Evolutionary conservation across 2,113 vertebrate species (phyloP).

Genomic region (Vidua chalybeata): DNA sequence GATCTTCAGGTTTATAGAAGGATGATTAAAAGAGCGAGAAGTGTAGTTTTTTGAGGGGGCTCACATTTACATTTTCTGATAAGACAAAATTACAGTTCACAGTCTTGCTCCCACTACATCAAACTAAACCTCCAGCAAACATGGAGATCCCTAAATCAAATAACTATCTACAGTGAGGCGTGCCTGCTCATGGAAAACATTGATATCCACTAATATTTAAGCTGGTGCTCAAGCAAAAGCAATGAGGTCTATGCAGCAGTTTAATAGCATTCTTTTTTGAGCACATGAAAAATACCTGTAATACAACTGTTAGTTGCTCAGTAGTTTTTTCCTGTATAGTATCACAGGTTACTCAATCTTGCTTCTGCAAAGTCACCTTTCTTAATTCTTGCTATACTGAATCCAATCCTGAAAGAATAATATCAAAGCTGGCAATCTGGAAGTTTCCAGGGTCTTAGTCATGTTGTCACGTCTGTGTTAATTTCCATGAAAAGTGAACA

Average conservation of each 20-base stretch:
- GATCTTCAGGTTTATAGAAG: not conserved
- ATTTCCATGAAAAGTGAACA: not conserved
- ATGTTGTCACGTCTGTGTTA: not conserved
- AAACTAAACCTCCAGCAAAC: not conserved
- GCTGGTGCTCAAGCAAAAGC: not conserved
- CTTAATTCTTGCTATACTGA: not conserved
- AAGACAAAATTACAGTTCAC: not conserved
- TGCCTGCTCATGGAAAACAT: not conserved
- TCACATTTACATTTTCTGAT: not conserved
- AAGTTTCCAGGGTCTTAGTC: not conserved
- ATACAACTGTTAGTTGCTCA: not conserved
- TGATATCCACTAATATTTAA: not conserved
- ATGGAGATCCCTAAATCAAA: not conserved
- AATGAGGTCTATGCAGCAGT: not conserved
- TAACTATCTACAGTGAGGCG: not conserved
- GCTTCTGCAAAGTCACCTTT: not conserved
- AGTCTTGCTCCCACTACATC: not conserved
- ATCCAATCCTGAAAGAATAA: not conserved
- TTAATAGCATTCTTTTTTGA: not conserved
- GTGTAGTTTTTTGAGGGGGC: rapidly evolving
- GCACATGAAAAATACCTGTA: not conserved
- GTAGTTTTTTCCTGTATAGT: not conserved
- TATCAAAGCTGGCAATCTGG: not conserved
- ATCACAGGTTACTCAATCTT: not conserved
- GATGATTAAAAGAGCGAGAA: not conserved